A percentile compares a stretch with the other conserved stretches of the same genome.
phyloP scores from a whole-genome alignment of 2,797 vertebrate genomes.

The Neopelma chrysocephalum region DNA sequence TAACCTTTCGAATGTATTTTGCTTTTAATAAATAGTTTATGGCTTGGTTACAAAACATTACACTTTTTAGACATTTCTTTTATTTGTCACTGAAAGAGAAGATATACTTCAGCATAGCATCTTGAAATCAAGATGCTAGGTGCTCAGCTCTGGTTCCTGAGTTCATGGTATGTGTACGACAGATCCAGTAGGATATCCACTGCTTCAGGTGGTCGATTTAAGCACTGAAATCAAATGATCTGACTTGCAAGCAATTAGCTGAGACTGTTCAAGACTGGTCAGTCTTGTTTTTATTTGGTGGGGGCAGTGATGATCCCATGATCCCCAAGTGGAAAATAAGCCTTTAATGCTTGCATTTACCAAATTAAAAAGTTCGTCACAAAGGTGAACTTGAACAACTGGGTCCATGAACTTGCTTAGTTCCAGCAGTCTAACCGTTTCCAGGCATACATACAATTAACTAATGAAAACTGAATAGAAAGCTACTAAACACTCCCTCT shows the following conservation, averaged over 20 bases:
- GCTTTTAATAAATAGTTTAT: neutral
- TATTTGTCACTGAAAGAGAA: neutral
- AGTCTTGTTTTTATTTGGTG: neutral
- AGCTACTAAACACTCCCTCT: neutral
- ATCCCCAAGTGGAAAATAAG: neutral
- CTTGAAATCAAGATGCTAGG: neutral
- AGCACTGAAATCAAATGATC: neutral
- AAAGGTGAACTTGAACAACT: neutral
- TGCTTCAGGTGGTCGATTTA: neutral
- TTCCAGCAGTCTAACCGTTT: neutral
- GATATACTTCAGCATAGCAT: neutral
- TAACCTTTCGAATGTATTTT: neutral
- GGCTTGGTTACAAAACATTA: rapidly evolving
- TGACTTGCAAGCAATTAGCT: neutral
- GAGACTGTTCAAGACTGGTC: neutral
- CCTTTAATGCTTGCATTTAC: neutral
- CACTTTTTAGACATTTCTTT: neutral
- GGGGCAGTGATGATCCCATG: neutral
- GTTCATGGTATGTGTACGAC: rapidly evolving
- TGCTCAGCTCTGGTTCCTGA: neutral
- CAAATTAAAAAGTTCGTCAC: neutral
- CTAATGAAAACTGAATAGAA: neutral
- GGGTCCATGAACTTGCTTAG: rapidly evolving
- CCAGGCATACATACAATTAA: neutral
- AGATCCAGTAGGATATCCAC: neutral